These are phyloP conservation scores for Drosophila mimetica DNA, from an alignment of 2,888 invertebrate genomes.

Conservation along the genomic window DNA sequence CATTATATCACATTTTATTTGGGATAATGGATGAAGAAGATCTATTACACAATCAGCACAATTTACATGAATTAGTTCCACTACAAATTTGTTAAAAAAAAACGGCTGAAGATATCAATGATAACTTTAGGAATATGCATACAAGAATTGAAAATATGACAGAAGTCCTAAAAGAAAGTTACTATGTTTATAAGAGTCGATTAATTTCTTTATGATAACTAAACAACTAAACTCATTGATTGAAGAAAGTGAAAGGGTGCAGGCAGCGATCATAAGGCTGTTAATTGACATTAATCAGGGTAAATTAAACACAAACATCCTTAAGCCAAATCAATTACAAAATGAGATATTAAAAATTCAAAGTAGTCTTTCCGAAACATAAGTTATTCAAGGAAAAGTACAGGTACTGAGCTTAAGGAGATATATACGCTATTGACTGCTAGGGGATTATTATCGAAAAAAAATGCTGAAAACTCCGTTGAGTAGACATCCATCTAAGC, in stretches of 20 bases:
- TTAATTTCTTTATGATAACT: background rate
- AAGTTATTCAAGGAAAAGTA: background rate
- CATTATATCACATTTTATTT: too few species aligned
- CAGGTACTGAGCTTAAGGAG: slow-evolving; percentile 1
- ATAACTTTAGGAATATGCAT: background rate
- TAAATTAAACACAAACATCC: background rate
- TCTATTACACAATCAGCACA: too few species aligned
- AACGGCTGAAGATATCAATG: slow-evolving; percentile 1
- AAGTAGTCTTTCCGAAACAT: background rate
- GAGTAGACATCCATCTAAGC: too few species aligned
- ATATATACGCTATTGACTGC: background rate
- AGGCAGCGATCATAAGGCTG: background rate
- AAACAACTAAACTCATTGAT: background rate
- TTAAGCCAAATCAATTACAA: background rate
- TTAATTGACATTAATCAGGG: slow-evolving; percentile 1
- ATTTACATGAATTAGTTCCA: background rate
- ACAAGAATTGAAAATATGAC: background rate
- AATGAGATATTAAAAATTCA: background rate
- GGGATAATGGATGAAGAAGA: too few species aligned
- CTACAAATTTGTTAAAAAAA: background rate
- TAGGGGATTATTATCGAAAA: background rate
- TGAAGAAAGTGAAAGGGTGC: background rate
- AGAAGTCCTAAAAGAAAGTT: too few species aligned
- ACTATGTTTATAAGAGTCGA: too few species aligned
- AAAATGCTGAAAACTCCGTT: background rate